Conservation (phyloP, 2,113 vertebrate genomes). For the Mormoops blainvillei region DNA sequence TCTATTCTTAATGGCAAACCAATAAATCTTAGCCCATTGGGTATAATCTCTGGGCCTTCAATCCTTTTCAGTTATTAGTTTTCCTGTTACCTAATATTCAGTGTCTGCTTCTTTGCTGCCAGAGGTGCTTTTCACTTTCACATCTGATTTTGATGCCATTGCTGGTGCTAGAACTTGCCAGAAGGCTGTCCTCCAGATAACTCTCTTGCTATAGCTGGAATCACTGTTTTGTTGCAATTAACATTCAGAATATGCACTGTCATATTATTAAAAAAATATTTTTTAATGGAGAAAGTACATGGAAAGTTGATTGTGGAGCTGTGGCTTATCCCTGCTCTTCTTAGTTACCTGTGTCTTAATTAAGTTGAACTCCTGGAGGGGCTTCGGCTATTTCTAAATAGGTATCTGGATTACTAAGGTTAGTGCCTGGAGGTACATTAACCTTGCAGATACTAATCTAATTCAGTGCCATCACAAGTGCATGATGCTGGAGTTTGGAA, state of each 20-base stretch:
- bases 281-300: slow-evolving; percentile 30
- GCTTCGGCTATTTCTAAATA: slow-evolving; percentile 55
- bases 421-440: slow-evolving; percentile 53
- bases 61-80: slow-evolving; percentile 29
- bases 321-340: slow-evolving; percentile 12
- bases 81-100: slow-evolving; percentile 35
- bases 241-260: slow-evolving; percentile 36
- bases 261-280: slow-evolving; percentile 35
- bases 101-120: slow-evolving; percentile 21
- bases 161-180: slow-evolving; percentile 66
- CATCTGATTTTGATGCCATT: slow-evolving; percentile 58
- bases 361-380: slow-evolving; percentile 23
- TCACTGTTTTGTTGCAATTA: slow-evolving; percentile 35
- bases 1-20: not conserved
- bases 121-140: slow-evolving; percentile 26
- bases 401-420: slow-evolving; percentile 34
- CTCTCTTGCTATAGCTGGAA: slow-evolving; percentile 45
- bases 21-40: not conserved
- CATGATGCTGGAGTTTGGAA: slow-evolving; percentile 39
- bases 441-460: slow-evolving; percentile 69
- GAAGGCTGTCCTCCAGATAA: slow-evolving; percentile 67
- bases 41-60: not conserved
- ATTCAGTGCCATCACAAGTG: slow-evolving; percentile 64
- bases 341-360: slow-evolving; percentile 63
- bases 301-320: slow-evolving; percentile 24